These are phyloP conservation scores for Neosilurus mollespiculum DNA, from an alignment of 2,797 vertebrate species.

Conservation along the genomic window DNA sequence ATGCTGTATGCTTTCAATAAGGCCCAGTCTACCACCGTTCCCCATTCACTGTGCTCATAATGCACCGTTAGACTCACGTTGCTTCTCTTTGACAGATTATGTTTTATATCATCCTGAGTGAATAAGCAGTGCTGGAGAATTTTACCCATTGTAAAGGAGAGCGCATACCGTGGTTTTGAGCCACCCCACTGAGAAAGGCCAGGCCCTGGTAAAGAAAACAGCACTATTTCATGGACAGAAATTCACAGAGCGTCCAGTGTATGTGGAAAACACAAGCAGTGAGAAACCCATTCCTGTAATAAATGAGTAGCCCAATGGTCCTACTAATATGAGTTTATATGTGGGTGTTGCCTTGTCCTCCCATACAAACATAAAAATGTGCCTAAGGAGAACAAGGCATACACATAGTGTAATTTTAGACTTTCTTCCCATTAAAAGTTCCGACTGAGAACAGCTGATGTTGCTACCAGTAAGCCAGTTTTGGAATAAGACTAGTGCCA, in stretches of 20 bases:
- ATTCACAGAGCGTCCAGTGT: conserved; percentile 53
- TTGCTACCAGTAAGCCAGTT: background rate
- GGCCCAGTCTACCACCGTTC: conserved; percentile 47
- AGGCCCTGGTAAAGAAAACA: conserved; percentile 49
- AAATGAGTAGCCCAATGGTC: conserved; percentile 53
- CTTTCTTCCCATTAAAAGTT: background rate
- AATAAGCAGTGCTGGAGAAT: conserved; percentile 51
- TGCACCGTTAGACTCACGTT: conserved; percentile 47
- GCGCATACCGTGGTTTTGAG: conserved; percentile 51
- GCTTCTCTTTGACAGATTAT: conserved; percentile 57
- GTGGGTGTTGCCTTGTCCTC: conserved; percentile 44
- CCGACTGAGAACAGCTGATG: background rate
- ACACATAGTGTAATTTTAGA: conserved; percentile 28
- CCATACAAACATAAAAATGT: conserved; percentile 7
- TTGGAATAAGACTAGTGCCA: background rate
- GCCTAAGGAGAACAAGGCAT: background rate
- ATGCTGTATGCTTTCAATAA: conserved; percentile 52
- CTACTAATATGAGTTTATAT: conserved; percentile 43
- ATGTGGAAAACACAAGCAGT: conserved; percentile 53
- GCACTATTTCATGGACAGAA: conserved; percentile 54
- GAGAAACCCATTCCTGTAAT: conserved; percentile 54
- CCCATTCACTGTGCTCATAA: conserved; percentile 52
- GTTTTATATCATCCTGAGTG: conserved; percentile 58
- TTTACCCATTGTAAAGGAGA: conserved; percentile 55
- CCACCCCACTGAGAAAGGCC: conserved; percentile 44